These are phyloP conservation scores for Ecdyonurus torrentis DNA, from an alignment of 2,888 invertebrate genomes.

Conservation along the genomic window DNA sequence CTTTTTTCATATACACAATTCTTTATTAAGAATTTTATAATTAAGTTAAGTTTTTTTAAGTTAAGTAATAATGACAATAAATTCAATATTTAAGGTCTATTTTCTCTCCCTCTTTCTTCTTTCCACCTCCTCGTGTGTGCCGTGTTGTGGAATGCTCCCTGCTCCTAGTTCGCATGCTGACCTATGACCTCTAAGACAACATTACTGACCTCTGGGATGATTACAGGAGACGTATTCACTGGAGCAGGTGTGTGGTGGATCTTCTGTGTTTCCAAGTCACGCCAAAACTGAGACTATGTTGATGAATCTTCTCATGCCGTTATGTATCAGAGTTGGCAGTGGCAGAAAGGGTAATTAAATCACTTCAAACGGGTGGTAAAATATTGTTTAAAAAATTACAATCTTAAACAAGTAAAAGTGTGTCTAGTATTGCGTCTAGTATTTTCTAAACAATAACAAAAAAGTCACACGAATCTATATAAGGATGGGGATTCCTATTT, in stretches of 20 bases:
- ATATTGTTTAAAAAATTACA: neutral
- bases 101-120: too few species aligned
- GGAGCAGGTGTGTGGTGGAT: slow-evolving; percentile 90
- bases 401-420: too few species aligned
- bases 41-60: too few species aligned
- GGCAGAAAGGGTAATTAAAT: slow-evolving; percentile 67
- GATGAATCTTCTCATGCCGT: slow-evolving; percentile 89
- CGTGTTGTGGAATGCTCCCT: neutral
- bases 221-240: slow-evolving; percentile 64
- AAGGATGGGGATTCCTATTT: too few species aligned
- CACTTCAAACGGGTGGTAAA: neutral
- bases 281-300: slow-evolving; percentile 92
- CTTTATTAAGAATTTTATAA: too few species aligned
- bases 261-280: slow-evolving; percentile 69
- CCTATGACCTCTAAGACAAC: neutral
- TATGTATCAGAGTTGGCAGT: slow-evolving; percentile 87
- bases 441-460: too few species aligned
- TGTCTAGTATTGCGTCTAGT: too few species aligned
- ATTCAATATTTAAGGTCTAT: too few species aligned
- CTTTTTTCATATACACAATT: too few species aligned
- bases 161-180: neutral
- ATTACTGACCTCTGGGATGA: slow-evolving; percentile 8
- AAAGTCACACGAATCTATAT: too few species aligned
- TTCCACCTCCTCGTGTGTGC: too few species aligned
- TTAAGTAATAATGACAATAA: too few species aligned